Conservation (phyloP, 1,140 invertebrate genomes). For the Macrosteles quadrilineatus region DNA sequence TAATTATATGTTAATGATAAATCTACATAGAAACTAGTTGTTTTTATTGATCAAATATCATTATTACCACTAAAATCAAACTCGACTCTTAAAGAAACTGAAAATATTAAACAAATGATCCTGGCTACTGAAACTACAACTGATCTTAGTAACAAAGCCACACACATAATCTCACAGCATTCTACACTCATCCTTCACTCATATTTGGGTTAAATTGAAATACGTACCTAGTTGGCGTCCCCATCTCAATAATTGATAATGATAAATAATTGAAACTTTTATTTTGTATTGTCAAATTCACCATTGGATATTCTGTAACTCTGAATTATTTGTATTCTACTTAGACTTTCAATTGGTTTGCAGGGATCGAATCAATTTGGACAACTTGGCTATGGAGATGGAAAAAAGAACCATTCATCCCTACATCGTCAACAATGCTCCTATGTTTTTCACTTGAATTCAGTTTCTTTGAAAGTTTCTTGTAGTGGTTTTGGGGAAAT, state of each 20-base stretch:
- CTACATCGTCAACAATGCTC: constrained; percentile 39
- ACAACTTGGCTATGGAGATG: constrained; percentile 38
- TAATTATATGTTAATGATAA: too few relatives aligned
- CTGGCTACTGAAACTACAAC: background rate
- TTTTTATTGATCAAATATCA: too few relatives aligned
- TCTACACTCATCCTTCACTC: too few relatives aligned
- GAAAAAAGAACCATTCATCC: constrained; percentile 37
- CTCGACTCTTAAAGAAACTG: too few relatives aligned
- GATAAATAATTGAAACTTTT: background rate
- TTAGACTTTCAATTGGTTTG: constrained; percentile 41
- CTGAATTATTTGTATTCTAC: background rate
- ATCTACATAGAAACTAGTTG: too few relatives aligned
- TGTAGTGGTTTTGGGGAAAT: too few relatives aligned
- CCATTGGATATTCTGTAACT: background rate
- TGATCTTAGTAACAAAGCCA: background rate
- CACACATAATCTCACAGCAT: background rate
- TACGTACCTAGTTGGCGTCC: too few relatives aligned
- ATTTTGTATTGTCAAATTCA: constrained; percentile 14
- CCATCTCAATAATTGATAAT: background rate
- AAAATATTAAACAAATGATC: too few relatives aligned
- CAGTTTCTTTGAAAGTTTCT: too few relatives aligned
- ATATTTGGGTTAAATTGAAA: too few relatives aligned
- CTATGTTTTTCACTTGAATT: constrained; percentile 52
- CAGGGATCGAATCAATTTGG: constrained; percentile 37
- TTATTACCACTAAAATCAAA: too few relatives aligned